Evolutionary conservation across 2,888 invertebrate genomes (phyloP).

Genomic region (Polyploca ridens): DNA sequence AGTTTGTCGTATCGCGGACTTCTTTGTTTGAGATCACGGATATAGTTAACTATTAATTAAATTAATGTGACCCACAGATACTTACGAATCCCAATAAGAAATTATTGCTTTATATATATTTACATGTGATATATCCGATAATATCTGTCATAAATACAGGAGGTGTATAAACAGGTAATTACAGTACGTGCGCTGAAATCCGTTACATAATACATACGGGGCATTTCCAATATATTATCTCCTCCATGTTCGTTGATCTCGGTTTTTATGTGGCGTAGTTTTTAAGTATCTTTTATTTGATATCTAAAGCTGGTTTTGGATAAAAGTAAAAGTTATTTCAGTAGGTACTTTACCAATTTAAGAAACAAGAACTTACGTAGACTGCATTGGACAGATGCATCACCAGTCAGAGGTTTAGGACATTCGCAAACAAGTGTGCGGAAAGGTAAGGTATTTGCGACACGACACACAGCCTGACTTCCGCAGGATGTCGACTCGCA

Average conservation of each 20-base stretch:
- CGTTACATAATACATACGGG: not conserved
- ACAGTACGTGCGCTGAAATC: not conserved
- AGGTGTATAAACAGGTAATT: constrained; percentile 3
- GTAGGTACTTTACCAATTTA: not conserved
- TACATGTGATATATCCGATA: not conserved
- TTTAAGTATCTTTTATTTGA: too few relatives aligned
- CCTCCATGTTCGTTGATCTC: not conserved
- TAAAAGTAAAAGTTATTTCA: not conserved
- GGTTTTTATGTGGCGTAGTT: too few relatives aligned
- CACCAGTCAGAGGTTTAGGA: constrained; percentile 91
- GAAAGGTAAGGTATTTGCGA: constrained; percentile 93
- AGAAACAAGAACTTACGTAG: constrained; percentile 85
- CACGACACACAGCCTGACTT: constrained; percentile 91
- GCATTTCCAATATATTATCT: not conserved
- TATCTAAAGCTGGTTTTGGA: not conserved
- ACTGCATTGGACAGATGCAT: constrained; percentile 93
- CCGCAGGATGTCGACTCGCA: constrained; percentile 93
- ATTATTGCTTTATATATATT: constrained; percentile 6
- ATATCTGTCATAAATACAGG: not conserved
- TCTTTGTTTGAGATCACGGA: not conserved
- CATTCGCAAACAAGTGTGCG: constrained; percentile 95
- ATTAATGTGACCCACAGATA: not conserved
- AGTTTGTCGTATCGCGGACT: not conserved
- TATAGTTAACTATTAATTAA: not conserved
- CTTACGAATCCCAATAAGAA: not conserved